Percentiles rank a stretch among this genome's conserved stretches.
phyloP scores from a whole-genome alignment of 2,888 invertebrate genomes.

The Labia minor region DNA sequence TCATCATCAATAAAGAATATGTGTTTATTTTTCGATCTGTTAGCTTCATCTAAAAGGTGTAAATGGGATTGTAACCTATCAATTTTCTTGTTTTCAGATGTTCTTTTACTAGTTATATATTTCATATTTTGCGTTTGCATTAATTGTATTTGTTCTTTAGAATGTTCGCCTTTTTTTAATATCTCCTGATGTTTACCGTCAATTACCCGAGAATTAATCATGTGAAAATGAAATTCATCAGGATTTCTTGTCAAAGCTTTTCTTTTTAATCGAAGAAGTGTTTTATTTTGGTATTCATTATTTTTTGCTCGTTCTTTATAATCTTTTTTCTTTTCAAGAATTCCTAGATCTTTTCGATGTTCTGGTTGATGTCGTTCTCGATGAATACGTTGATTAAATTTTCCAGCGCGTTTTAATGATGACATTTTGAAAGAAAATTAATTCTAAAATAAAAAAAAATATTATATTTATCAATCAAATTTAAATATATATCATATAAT shows the following conservation, averaged over 20 bases:
- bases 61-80: conserved; percentile 63
- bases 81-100: conserved; percentile 68
- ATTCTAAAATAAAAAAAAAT: not conserved
- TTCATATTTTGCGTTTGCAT: conserved; percentile 88
- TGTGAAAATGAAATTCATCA: conserved; percentile 97
- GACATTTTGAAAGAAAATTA: conserved; percentile 53
- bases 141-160: conserved; percentile 71
- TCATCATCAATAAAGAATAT: conserved; percentile 63
- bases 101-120: conserved; percentile 77
- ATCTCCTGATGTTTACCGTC: conserved; percentile 51
- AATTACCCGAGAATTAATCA: conserved; percentile 74
- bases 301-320: conserved; percentile 68
- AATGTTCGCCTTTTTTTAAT: conserved; percentile 59
- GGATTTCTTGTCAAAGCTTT: conserved; percentile 87
- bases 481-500: too few relatives aligned
- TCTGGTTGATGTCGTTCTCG: conserved; percentile 77
- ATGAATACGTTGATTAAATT: conserved; percentile 73
- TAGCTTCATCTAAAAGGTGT: conserved; percentile 68
- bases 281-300: conserved; percentile 69
- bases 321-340: conserved; percentile 83
- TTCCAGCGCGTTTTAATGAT: conserved; percentile 79
- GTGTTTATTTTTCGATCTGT: conserved; percentile 61
- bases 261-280: conserved; percentile 67
- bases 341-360: conserved; percentile 61
- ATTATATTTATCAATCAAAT: not conserved